These are phyloP conservation scores for Naso thynnoides DNA, from an alignment of 2,797 vertebrate species.

Conservation along the genomic window DNA sequence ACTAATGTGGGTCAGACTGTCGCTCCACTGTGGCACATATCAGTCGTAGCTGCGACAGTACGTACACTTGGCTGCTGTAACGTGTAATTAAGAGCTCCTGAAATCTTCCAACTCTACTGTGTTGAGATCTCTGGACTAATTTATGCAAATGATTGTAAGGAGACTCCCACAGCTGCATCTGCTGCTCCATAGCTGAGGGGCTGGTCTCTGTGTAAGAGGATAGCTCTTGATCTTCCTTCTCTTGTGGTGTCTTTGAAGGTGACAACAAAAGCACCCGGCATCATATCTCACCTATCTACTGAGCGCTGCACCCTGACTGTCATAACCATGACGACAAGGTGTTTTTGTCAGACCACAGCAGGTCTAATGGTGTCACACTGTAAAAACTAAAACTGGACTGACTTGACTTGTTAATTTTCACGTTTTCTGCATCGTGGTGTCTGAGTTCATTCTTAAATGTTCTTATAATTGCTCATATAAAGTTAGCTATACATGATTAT, in stretches of 20 bases:
- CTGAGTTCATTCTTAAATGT: not conserved
- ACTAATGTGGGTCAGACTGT: conserved; percentile 10
- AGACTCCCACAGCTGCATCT: conserved; percentile 19
- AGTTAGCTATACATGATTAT: not conserved
- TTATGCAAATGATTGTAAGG: not conserved
- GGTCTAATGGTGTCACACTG: conserved; percentile 9
- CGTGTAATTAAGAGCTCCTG: conserved; percentile 6
- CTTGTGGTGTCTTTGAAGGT: conserved; percentile 68
- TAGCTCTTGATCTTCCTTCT: conserved; percentile 67
- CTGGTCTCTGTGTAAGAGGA: conserved; percentile 62
- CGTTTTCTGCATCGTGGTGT: not conserved
- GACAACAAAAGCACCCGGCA: conserved; percentile 53
- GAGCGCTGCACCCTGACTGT: conserved; percentile 10
- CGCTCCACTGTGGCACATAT: not conserved
- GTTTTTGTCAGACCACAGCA: conserved; percentile 14
- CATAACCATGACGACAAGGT: conserved; percentile 13
- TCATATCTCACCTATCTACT: conserved; percentile 29
- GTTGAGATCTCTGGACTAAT: not conserved
- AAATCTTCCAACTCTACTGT: not conserved
- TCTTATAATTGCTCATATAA: not conserved
- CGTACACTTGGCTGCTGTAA: not conserved
- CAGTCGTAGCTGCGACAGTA: not conserved
- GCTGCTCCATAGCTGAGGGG: conserved; percentile 40
- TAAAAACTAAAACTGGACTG: not conserved
- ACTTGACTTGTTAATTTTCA: not conserved